Conservation (phyloP, 2,113 vertebrate species). For the Shinisaurus crocodilurus region DNA sequence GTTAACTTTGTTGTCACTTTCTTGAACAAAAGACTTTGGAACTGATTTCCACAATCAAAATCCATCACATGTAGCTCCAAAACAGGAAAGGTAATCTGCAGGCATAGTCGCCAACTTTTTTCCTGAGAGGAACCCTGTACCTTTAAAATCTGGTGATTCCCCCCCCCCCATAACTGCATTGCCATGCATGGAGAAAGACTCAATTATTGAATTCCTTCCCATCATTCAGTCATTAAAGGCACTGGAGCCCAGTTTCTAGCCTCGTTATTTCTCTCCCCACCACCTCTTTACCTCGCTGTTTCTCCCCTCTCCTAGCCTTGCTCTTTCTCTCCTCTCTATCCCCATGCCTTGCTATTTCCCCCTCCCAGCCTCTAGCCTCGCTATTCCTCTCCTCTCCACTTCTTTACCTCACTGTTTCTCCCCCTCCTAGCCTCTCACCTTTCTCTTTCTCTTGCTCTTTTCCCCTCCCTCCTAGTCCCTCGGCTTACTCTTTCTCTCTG, state of each 20-base stretch:
- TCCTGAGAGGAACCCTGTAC: not conserved
- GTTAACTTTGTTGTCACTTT: not conserved
- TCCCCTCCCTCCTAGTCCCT: too few species aligned
- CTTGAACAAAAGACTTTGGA: rapidly evolving
- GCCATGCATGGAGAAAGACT: not conserved
- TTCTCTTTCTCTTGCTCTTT: too few species aligned
- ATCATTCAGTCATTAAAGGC: not conserved
- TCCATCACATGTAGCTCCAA: not conserved
- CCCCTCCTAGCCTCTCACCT: too few species aligned
- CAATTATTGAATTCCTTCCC: not conserved
- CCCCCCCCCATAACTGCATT: not conserved
- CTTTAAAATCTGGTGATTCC: not conserved
- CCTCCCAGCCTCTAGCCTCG: too few species aligned
- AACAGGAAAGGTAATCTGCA: not conserved
- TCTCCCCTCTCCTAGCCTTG: too few species aligned
- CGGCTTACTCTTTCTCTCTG: too few species aligned
- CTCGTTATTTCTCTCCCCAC: too few species aligned
- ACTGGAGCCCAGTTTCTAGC: not conserved
- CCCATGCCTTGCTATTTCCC: too few species aligned
- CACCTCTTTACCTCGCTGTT: too few species aligned
- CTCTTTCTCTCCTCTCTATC: too few species aligned
- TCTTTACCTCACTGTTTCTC: too few species aligned
- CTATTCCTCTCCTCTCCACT: too few species aligned
- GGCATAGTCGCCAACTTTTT: not conserved
- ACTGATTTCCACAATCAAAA: not conserved